These are phyloP conservation scores for Neogale vison DNA, from an alignment of 2,113 vertebrate genomes.

Conservation along the genomic window DNA sequence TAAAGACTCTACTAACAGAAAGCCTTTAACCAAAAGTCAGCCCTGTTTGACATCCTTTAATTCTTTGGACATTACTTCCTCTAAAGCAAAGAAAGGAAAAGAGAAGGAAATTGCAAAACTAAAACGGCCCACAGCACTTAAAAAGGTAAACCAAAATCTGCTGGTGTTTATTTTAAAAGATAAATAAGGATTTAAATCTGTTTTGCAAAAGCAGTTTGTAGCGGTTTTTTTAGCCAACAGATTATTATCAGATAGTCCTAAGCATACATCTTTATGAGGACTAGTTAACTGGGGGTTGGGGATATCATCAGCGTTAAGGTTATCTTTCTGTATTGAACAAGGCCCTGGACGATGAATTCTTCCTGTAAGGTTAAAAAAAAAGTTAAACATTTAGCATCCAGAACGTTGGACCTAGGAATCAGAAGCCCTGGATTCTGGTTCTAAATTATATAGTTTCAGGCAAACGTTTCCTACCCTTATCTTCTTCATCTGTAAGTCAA, in stretches of 20 bases:
- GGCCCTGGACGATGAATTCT: neutral
- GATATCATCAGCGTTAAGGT: neutral
- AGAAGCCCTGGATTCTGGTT: neutral
- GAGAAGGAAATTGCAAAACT: slow-evolving; percentile 96
- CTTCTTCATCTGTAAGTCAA: neutral
- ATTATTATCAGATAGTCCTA: neutral
- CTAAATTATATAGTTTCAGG: neutral
- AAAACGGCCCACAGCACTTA: slow-evolving; percentile 97
- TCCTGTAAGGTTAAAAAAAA: neutral
- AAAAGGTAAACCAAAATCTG: slow-evolving; percentile 89
- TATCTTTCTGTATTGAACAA: neutral
- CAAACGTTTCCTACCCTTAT: neutral
- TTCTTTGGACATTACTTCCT: slow-evolving; percentile 93
- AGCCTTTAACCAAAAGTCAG: slow-evolving; percentile 88
- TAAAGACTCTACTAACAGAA: slow-evolving; percentile 87
- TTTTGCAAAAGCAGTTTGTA: slow-evolving; percentile 20
- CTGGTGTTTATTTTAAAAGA: neutral
- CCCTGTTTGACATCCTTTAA: slow-evolving; percentile 89
- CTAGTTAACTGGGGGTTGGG: neutral
- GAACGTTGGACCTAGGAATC: neutral
- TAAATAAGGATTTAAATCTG: slow-evolving; percentile 10
- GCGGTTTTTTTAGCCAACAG: neutral
- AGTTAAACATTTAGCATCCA: neutral
- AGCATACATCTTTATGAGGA: neutral
- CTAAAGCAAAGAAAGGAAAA: slow-evolving; percentile 95